Evolutionary conservation across 2,888 invertebrate genomes (phyloP), one percentile per base, ranked within the genome.

Genomic region (Ganaspis brasiliensis): DNA sequence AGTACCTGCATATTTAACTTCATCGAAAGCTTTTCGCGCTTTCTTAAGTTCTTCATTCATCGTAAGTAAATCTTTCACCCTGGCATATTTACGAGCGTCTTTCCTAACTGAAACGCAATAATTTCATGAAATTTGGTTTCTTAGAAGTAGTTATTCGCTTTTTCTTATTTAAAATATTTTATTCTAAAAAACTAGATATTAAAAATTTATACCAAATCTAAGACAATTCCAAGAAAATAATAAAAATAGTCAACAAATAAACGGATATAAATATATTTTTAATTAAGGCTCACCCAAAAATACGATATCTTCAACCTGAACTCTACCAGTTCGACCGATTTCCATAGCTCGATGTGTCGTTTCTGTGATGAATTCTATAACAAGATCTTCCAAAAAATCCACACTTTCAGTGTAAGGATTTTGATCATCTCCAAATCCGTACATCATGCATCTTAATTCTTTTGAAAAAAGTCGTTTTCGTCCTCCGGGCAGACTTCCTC

Each of bases 11-110:
- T 97, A 98, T 95, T 98, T 98, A 81, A 97, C 97, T 94, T 98
- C 99, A 93, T 99, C 99, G 92, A 99, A 99, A 80, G 99, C 99
- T 93, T 99, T 99, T 85, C 99, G 94, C 14, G 99, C 99, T 92
- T 98, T 97, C 92, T 99, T 98, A 70, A 99, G 93, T 92, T 99
- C 99, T 92, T 99, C 99, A 92, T 99, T 99, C 99, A 99, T 99
- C 57, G 97, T 97, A 0, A 99, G 92, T 45, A 99, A 93, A 92
- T 99, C 99, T 93, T 98, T 98, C 0, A 99, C 99, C 86, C 99
- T 94, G 1, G 99, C 98, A 93, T 98, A 99, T 92, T 99, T 99
- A 82, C 99, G 94, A 45, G 95, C 94, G 92, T 99, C 99, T 92
- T 99, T 99, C 55, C 99, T 94, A 0, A 99, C 99, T 88, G 98